Conservation (phyloP, 37 sponge, comb jelly and placozoan genomes). For the Bolinopsis microptera region DNA sequence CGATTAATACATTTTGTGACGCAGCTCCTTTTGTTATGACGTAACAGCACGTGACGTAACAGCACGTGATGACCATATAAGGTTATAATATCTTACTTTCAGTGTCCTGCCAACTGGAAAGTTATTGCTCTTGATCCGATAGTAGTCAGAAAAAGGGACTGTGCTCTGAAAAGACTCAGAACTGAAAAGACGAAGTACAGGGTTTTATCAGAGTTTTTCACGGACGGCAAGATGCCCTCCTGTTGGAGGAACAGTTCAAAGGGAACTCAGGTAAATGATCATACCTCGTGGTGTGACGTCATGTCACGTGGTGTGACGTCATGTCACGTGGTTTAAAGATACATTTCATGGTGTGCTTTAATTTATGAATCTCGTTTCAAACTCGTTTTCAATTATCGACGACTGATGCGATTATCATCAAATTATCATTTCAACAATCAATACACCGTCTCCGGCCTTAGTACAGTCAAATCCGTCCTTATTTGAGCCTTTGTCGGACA, state of each 20-base stretch:
- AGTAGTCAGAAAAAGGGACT: constrained; percentile 1
- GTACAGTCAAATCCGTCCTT: no score
- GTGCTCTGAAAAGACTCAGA: not conserved
- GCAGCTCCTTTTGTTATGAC: not conserved
- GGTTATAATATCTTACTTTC: not conserved
- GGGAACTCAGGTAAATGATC: not conserved
- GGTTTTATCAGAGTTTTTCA: constrained; percentile 29
- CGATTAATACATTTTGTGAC: not conserved
- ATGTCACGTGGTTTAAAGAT: not conserved
- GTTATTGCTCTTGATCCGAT: constrained; percentile 18
- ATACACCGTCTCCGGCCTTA: no score
- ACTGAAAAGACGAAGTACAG: not conserved
- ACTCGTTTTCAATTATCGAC: no score
- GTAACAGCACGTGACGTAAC: no score
- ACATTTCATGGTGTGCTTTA: not conserved
- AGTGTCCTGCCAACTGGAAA: constrained; percentile 20
- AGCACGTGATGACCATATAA: no score
- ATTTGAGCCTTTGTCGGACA: no score
- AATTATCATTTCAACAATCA: no score
- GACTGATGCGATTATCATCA: no score
- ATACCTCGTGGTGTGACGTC: not conserved
- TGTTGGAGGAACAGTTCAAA: constrained; percentile 42
- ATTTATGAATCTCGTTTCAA: no score
- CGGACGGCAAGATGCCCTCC: constrained; percentile 63
- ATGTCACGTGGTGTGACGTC: not conserved